Base-by-base conservation (phyloP, 2,113 vertebrate genomes). In the Bujurquina vittata region DNA sequence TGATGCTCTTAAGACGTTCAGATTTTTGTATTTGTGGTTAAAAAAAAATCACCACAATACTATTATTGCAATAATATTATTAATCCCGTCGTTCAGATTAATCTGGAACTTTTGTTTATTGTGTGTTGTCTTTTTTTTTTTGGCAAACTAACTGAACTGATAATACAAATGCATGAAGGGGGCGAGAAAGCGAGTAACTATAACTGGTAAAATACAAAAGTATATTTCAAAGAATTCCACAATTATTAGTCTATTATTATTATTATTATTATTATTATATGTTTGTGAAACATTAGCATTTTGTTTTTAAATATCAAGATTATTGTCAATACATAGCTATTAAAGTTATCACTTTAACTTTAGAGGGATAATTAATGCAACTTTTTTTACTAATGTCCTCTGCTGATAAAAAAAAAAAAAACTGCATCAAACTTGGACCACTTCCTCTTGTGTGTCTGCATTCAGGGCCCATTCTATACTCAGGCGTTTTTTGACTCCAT, bases 401-500 rank as follows among this genome's bases (percentile, higher is more conserved):
- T 14, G 65, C 26, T 52, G 65, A 1, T 72, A 20, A n/a, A 31
- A 52, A 52, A 15, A 35, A 31, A 14, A 31, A 52, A 52, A 15
- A 35, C 12, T 46, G 43, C 43, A 49, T 15, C 14, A 49, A 17
- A 49, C 29, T 26, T 1, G 10, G 10, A 63, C 20, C 20, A n/a
- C 49, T 52, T 0, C 23, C 43, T 46, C 37, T 69, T 29, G 40
- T 7, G 29, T 26, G 6, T 37, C 4, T 75, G 67, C 83, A 72
- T 3, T 26, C 43, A 10, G 26, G 10, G 35, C 17, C 60, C 29
- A 60, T 73, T 20, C 26, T n/a, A 15, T 15, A 4, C 54, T 86
- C 15, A 43, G 15, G 17, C 43, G 54, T 80, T 88, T 89, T 63
- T 84, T 31, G 80, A 84, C 90, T 85, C 91, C 91, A 91, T 88